These are phyloP conservation scores for Oreochromis tanganicae DNA, from an alignment of 2,113 vertebrate species.

Conservation along the genomic window DNA sequence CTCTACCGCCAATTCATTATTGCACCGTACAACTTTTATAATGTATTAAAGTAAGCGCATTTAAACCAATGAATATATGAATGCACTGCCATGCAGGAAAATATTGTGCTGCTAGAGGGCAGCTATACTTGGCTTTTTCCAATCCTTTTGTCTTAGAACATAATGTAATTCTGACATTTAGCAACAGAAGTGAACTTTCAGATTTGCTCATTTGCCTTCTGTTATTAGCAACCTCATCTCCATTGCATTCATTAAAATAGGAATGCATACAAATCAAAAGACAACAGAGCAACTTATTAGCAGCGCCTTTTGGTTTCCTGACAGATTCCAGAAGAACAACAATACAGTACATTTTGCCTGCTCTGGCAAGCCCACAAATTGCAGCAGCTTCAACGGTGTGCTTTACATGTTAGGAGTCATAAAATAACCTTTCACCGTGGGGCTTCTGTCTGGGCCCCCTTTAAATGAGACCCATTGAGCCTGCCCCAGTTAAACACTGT, in stretches of 20 bases:
- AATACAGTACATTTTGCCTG: background rate
- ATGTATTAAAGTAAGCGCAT: background rate
- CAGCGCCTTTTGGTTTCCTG: background rate
- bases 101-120: background rate
- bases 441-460: conserved; percentile 67
- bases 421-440: conserved; percentile 59
- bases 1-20: background rate
- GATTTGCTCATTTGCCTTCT: conserved; percentile 10
- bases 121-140: background rate
- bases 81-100: background rate
- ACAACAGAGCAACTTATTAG: conserved; percentile 7
- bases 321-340: conserved; percentile 6
- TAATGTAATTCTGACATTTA: conserved; percentile 56
- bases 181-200: conserved; percentile 34
- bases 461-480: conserved; percentile 73
- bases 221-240: conserved; percentile 45
- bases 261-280: conserved; percentile 32
- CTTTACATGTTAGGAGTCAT: conserved; percentile 56
- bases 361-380: conserved; percentile 26
- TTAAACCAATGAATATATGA: background rate
- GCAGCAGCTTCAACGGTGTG: conserved; percentile 36
- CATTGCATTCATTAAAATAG: conserved; percentile 29
- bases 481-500: conserved; percentile 71
- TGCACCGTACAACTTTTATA: background rate
- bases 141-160: conserved; percentile 6